These are phyloP conservation scores for Triops longicaudatus DNA, from an alignment of 1,140 invertebrate genomes.

Conservation along the genomic window DNA sequence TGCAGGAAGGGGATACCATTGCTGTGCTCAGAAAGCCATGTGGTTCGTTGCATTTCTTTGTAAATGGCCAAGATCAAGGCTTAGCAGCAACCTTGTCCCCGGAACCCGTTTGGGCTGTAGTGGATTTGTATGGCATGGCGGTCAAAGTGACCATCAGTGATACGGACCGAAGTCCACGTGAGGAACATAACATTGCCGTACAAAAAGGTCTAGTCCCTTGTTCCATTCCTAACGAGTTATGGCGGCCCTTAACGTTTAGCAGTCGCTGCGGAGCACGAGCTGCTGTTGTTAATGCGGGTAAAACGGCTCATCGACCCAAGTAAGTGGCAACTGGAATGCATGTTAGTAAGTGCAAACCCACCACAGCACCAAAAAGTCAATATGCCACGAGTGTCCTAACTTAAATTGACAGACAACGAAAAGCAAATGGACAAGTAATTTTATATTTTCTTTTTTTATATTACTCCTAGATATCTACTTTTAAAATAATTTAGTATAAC, in stretches of 20 bases:
- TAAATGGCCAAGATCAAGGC: slow-evolving; percentile 88
- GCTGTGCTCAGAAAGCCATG: slow-evolving; percentile 73
- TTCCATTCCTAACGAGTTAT: slow-evolving; percentile 2
- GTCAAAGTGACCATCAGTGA: slow-evolving; percentile 56
- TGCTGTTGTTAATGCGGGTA: slow-evolving; percentile 78
- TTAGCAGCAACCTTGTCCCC: slow-evolving; percentile 71
- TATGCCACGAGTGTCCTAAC: too few species aligned
- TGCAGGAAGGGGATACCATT: slow-evolving; percentile 19
- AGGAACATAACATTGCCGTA: not conserved
- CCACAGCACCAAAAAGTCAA: too few species aligned
- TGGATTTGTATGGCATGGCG: slow-evolving; percentile 94
- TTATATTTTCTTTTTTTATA: too few species aligned
- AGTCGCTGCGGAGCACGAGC: slow-evolving; percentile 81
- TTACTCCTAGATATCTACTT: too few species aligned
- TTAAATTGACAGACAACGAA: too few species aligned
- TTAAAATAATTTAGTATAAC: too few species aligned
- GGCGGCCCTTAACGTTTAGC: slow-evolving; percentile 76
- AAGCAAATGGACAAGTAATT: too few species aligned
- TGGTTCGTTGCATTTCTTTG: slow-evolving; percentile 83
- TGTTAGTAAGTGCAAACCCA: too few species aligned
- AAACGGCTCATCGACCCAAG: slow-evolving; percentile 85
- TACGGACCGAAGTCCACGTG: not conserved
- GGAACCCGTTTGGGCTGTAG: slow-evolving; percentile 74
- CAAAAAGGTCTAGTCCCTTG: slow-evolving; percentile 4
- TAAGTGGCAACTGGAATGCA: slow-evolving; percentile 42